Evolutionary conservation across 2,113 vertebrate genomes (phyloP).

Genomic region (Gymnorhina tibicen): DNA sequence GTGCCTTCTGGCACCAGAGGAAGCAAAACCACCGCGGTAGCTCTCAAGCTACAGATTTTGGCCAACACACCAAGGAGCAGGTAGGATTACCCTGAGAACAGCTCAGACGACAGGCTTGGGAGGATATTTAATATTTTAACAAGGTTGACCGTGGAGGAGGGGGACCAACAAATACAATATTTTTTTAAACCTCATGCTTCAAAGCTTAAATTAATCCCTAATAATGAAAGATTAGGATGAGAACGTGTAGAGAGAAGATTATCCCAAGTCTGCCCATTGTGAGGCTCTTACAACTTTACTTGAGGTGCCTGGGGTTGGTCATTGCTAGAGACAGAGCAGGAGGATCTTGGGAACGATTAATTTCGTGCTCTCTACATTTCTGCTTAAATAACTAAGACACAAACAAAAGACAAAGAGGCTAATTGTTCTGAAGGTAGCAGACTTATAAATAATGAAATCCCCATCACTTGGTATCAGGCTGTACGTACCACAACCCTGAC

Average conservation of each 20-base stretch:
- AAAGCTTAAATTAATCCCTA: slow-evolving; percentile 47
- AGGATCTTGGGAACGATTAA: background rate
- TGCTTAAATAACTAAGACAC: background rate
- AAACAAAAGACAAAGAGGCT: background rate
- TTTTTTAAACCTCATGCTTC: slow-evolving; percentile 1
- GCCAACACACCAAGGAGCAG: background rate
- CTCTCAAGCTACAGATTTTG: background rate
- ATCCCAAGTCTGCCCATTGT: slow-evolving; percentile 16
- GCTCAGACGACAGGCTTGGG: background rate
- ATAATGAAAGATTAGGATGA: slow-evolving; percentile 45
- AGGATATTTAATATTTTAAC: background rate
- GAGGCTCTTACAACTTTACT: background rate
- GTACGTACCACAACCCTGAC: rapidly evolving
- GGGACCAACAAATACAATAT: background rate
- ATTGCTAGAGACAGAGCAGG: background rate
- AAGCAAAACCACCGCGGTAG: background rate
- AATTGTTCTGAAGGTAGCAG: slow-evolving; percentile 9
- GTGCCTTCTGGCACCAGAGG: background rate
- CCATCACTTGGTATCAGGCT: background rate
- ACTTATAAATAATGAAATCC: background rate
- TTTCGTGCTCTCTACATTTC: background rate
- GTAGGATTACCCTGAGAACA: background rate
- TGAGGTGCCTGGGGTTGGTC: background rate
- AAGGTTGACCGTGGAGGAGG: background rate
- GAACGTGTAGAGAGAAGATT: slow-evolving; percentile 12